phyloP scores from a whole-genome alignment of 2,113 vertebrate species.

The Calidris pugnax region DNA sequence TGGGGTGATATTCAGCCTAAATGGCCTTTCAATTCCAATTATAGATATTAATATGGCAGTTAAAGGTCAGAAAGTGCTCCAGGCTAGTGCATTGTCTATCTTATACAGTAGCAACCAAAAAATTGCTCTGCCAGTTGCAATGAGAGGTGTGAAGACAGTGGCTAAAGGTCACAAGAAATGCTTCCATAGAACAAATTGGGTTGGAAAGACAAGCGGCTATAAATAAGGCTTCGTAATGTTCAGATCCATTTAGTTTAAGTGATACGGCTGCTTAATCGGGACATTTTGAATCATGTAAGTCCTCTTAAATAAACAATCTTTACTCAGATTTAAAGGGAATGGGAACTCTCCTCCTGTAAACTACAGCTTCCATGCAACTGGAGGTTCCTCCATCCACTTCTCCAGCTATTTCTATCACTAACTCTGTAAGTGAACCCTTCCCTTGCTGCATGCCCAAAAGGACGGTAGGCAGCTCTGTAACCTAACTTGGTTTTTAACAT shows the following conservation, averaged over 20 bases:
- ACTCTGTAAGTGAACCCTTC: background rate
- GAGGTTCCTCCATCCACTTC: background rate
- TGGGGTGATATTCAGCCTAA: slow-evolving; percentile 50
- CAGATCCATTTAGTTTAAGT: background rate
- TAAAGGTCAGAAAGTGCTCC: slow-evolving; percentile 49
- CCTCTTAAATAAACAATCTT: background rate
- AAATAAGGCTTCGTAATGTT: background rate
- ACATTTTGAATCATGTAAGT: background rate
- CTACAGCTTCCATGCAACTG: background rate
- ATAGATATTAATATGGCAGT: slow-evolving; percentile 18
- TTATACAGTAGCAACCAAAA: background rate
- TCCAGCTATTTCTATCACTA: background rate
- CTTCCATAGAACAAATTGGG: background rate
- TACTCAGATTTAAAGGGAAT: background rate
- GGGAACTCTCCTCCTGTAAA: background rate
- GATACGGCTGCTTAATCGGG: background rate
- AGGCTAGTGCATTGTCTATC: background rate
- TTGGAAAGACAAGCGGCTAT: background rate
- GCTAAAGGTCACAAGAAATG: slow-evolving; percentile 7
- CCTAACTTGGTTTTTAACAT: background rate
- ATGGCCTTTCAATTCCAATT: slow-evolving; percentile 45
- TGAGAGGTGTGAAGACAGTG: background rate
- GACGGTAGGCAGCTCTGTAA: background rate
- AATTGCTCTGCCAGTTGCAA: background rate
- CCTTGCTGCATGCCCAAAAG: background rate